Evolutionary conservation across 1,140 invertebrate genomes (phyloP).

Genomic region (Atopsyche davidsoni): DNA sequence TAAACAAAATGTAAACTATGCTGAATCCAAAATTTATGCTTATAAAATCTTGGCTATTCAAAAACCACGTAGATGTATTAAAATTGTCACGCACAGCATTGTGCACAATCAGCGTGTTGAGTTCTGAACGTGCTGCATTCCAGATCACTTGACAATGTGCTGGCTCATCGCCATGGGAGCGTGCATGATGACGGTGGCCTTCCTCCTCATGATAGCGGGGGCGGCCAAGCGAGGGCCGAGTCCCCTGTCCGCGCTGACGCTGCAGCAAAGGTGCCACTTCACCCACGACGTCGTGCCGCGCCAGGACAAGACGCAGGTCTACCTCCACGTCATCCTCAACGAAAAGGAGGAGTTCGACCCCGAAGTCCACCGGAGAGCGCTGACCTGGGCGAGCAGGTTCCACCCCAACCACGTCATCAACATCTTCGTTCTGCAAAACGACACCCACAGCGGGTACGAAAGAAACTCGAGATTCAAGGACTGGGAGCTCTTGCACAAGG

Average conservation of each 20-base stretch:
- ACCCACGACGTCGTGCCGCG: slow-evolving; percentile 1
- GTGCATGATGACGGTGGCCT: slow-evolving; percentile 17
- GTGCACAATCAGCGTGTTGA: no score
- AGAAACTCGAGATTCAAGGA: slow-evolving; percentile 26
- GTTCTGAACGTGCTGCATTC: no score
- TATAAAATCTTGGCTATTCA: no score
- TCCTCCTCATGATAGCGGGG: slow-evolving; percentile 14
- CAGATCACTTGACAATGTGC: slow-evolving; percentile 24
- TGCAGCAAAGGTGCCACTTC: slow-evolving; percentile 12
- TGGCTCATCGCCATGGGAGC: slow-evolving; percentile 23
- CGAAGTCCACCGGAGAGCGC: slow-evolving; percentile 9
- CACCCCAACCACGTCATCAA: slow-evolving; percentile 24
- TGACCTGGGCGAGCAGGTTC: slow-evolving; percentile 8
- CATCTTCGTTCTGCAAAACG: slow-evolving; percentile 22
- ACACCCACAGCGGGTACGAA: slow-evolving; percentile 14
- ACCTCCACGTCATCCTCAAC: slow-evolving; percentile 26
- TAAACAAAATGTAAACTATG: no score
- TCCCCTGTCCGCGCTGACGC: neutral
- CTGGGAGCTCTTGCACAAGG: slow-evolving; percentile 23
- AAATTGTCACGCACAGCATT: no score
- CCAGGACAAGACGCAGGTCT: slow-evolving; percentile 14
- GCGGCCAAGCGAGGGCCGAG: neutral
- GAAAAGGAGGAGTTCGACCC: slow-evolving; percentile 18
- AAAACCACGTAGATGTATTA: no score
- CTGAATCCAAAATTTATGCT: no score